Evolutionary conservation across 2,888 invertebrate genomes (phyloP).

Genomic region (Melanchra persicariae): DNA sequence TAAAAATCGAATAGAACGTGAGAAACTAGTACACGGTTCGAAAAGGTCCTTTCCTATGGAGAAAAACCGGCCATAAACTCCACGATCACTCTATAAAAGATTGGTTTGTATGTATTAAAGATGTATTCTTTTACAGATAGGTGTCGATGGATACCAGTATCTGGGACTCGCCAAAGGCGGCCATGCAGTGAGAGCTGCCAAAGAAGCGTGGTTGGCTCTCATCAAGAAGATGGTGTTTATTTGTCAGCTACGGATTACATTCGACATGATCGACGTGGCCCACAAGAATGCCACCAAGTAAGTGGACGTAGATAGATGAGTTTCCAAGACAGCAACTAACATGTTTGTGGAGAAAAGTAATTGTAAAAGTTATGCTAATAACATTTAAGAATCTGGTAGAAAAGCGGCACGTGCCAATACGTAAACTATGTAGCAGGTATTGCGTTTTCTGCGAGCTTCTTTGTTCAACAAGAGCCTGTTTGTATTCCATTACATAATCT

Average conservation of each 20-base stretch:
- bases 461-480: no score
- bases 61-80: no score
- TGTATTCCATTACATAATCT: no score
- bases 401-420: no score
- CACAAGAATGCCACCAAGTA: conserved; percentile 82
- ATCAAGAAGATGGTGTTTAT: conserved; percentile 73
- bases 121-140: conserved; percentile 60
- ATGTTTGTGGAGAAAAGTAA: neutral
- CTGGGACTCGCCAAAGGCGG: conserved; percentile 82
- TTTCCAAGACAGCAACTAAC: conserved; percentile 1
- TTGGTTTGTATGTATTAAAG: no score
- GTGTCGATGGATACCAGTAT: conserved; percentile 70
- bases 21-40: no score
- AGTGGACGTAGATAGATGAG: conserved; percentile 60
- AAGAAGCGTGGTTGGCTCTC: conserved; percentile 75
- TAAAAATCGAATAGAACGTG: no score
- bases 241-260: conserved; percentile 70
- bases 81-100: no score
- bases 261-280: conserved; percentile 70
- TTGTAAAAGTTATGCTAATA: neutral
- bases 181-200: conserved; percentile 73
- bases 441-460: no score
- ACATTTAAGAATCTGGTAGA: no score
- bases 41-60: no score
- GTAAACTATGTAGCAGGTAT: no score